Evolutionary conservation across 2,113 vertebrate genomes (phyloP), one percentile per base, ranked within the genome.

Genomic region (Natator depressus): DNA sequence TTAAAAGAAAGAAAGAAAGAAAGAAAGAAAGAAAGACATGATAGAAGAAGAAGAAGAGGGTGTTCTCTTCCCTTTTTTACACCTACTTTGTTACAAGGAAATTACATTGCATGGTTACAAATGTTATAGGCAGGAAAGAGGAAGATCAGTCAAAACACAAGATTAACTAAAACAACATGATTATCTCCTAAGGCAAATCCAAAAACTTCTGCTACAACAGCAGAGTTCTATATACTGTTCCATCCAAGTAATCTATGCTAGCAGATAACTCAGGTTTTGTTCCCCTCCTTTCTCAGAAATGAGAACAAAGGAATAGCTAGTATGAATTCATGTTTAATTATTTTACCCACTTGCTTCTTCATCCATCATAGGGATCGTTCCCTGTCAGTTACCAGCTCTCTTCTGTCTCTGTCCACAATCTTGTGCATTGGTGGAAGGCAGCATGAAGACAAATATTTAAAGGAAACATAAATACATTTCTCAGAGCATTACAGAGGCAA

Each of bases 311-410:
- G 85, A 92, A 88, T 50, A 76, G 85, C 80, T 94, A 75, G 47
- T 91, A 89, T 94, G 81, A 87, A 51, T 91, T 94, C 72, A 35
- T 72, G 50, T 5, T 1, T 69, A 91, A 89, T 65, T 47, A 72
- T 92, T 93, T 93, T 88, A 95, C 87, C 89, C 89, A 93, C 95
- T 97, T 94, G 53, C 89, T 93, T 92, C 93, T 88, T 97, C 78
- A 94, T 94, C 85, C 50, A 85, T 95, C 91, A 89, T 46, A 69
- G 85, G 46, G 57, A 81, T 94, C n/a, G 93, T 94, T 97, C 85
- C 81, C 25, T 86, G 13, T 88, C 75, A 49, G 83, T 94, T 94
- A 94, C 69, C 51, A 91, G 49, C 29, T 86, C 95, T 55, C 81
- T 93, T 57, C 91, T 91, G 92, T 25, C 92, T 94, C 90, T 96